Percentiles rank a stretch among this genome's conserved stretches.
These are phyloP conservation scores for Barnardius zonarius DNA, from an alignment of 2,113 vertebrate genomes.

Conservation along the genomic window DNA sequence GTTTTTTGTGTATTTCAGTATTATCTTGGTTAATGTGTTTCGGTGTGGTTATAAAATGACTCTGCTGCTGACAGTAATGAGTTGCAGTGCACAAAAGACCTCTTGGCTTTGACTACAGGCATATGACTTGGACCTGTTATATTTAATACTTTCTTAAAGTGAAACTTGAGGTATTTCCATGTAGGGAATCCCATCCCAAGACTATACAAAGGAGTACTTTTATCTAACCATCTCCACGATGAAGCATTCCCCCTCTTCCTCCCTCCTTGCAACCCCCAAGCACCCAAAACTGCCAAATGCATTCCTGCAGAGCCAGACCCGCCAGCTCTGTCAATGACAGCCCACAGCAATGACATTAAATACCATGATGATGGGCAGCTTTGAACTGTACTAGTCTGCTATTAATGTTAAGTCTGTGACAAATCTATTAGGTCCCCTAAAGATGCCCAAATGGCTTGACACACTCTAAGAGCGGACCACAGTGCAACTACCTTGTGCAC, in stretches of 20 bases:
- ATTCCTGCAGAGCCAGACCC: not conserved
- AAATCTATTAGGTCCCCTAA: not conserved
- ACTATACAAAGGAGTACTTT: not conserved
- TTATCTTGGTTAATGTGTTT: not conserved
- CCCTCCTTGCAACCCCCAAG: fast-evolving
- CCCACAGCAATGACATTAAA: not conserved
- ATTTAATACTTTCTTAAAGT: not conserved
- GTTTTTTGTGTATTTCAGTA: not conserved
- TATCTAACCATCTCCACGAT: not conserved
- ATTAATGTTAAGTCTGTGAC: not conserved
- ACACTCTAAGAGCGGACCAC: not conserved
- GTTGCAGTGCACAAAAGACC: not conserved
- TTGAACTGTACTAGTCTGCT: not conserved
- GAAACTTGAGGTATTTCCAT: not conserved
- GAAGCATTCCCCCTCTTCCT: not conserved
- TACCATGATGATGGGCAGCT: not conserved
- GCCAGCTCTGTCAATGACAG: not conserved
- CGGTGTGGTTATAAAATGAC: not conserved
- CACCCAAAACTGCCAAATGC: not conserved
- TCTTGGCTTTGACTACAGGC: not conserved
- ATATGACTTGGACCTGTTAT: not conserved
- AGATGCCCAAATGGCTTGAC: not conserved
- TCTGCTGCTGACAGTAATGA: not conserved
- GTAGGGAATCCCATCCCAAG: not conserved
- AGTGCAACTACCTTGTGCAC: not conserved